Evolutionary conservation across 2,797 vertebrate genomes (phyloP).

Genomic region (Mormyrus proboscirostris): DNA sequence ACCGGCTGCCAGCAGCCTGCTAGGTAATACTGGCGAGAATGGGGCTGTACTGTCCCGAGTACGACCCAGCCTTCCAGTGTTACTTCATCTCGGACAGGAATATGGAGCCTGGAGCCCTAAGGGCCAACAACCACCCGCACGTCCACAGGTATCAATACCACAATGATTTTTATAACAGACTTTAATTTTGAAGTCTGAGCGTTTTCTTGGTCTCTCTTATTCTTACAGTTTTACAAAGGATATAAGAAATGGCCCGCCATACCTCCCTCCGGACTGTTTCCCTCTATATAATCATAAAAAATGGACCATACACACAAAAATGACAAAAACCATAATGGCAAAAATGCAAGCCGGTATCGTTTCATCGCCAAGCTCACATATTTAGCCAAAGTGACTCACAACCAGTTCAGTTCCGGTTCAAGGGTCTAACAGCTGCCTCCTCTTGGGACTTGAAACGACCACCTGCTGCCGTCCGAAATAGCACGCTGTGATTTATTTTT

Average conservation of each 20-base stretch:
- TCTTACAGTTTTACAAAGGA: neutral
- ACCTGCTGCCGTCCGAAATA: neutral
- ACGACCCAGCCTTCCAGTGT: neutral
- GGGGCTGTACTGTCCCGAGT: conserved; percentile 29
- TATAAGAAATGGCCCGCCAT: neutral
- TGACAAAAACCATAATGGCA: neutral
- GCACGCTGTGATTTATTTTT: neutral
- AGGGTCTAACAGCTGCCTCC: neutral
- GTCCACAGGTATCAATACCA: neutral
- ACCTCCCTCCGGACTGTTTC: neutral
- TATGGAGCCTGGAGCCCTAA: neutral
- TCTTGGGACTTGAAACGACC: neutral
- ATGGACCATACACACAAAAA: neutral
- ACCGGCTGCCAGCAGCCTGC: conserved; percentile 30
- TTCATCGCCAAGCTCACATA: neutral
- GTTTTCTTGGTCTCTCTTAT: neutral
- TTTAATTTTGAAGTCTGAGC: neutral
- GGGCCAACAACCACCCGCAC: neutral
- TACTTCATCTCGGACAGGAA: neutral
- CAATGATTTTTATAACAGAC: neutral
- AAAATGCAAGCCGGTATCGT: neutral
- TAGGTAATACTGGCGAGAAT: conserved; percentile 21
- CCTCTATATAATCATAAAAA: neutral
- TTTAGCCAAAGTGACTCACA: neutral
- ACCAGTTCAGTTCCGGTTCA: neutral